phyloP scores from a whole-genome alignment of 2,113 vertebrate species.

The Pluvialis apricaria region DNA sequence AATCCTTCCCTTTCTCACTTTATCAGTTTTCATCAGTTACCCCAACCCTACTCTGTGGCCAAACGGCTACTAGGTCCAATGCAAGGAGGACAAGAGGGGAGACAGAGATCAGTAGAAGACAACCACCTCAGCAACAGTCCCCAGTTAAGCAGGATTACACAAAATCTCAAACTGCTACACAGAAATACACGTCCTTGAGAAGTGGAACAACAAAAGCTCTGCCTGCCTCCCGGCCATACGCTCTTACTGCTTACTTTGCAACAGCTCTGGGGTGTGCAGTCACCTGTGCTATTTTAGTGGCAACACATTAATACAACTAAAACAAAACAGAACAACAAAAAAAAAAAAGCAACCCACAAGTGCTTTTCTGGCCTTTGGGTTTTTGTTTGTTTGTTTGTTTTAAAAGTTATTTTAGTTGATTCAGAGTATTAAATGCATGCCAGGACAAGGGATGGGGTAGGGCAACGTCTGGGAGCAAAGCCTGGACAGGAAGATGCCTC shows the following conservation, averaged over 20 bases:
- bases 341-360: neutral
- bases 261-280: neutral
- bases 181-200: neutral
- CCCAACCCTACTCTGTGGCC: neutral
- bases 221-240: neutral
- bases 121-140: neutral
- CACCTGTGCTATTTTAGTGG: neutral
- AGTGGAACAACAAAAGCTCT: neutral
- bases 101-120: neutral
- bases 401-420: neutral
- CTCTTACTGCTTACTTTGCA: neutral
- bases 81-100: neutral
- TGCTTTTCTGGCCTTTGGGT: neutral
- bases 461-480: neutral
- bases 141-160: neutral
- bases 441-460: neutral
- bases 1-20: neutral
- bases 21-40: neutral
- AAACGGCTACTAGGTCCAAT: neutral
- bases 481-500: neutral
- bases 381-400: neutral
- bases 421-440: neutral
- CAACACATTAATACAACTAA: neutral
- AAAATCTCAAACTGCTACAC: neutral
- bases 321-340: neutral